Evolutionary conservation across 2,797 vertebrate species (phyloP), one percentile per base, ranked within the genome.

Genomic region (Myripristis jacobus): DNA sequence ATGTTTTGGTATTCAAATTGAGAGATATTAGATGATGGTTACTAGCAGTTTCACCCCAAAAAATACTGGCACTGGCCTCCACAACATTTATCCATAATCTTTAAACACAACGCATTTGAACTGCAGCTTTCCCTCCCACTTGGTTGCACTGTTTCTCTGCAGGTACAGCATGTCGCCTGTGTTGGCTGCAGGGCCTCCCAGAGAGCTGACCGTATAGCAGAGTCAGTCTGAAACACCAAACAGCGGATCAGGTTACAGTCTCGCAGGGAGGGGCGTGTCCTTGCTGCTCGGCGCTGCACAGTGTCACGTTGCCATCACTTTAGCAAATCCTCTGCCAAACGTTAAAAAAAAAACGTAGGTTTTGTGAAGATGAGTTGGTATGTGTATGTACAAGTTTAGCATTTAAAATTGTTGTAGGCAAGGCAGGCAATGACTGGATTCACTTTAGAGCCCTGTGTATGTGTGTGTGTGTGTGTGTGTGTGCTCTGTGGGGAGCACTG

Each of bases 191-290:
- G 13, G 48, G 21, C 21, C 48, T 50, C 48, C 48, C 48, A 13
- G 48, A 50, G 18, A 36, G 34, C 47, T 60, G 52, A 50, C 41
- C 24, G 36, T 67, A 54, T 59, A 53, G 57, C 56, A 65, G 57
- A 69, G 79, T 11, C 36, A 38, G 36, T 11, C 36, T 38, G 36
- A 41, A 3, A 77, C 70, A 79, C 66, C 70, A 46, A n/a, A 63
- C 62, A 57, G 51, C 21, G 21, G 81, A 80, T 67, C 31, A 53
- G 57, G 66, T 82, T 81, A 75, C 74, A 19, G 48, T 1, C 4
- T 36, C 53, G 22, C 50, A 69, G 63, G n/a, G 51, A 41, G 57
- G n/a, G 38, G 41, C 36, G 21, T 15, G 51, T 22, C 24, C 51
- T 25, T 7, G 4, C 25, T 29, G 24, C 22, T 27, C 51, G 18